phyloP scores from a whole-genome alignment of 2,113 vertebrate genomes.

The Tragelaphus imberbis region DNA sequence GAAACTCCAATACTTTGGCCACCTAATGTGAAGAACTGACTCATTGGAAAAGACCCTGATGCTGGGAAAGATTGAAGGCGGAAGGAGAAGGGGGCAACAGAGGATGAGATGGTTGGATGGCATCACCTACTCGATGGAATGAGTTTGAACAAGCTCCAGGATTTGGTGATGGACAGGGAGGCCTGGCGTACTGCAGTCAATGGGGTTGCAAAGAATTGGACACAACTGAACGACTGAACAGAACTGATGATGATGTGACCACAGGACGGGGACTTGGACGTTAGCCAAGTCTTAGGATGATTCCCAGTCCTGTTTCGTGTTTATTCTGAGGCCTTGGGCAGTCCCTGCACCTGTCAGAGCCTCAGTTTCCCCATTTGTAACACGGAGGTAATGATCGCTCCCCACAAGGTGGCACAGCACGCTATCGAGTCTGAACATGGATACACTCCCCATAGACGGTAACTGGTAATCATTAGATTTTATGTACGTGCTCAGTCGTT shows the following conservation, averaged over 20 bases:
- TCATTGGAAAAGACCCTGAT: not conserved
- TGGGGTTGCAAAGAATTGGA: not conserved
- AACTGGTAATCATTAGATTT: not conserved
- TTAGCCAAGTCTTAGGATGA: not conserved
- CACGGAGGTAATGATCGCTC: not conserved
- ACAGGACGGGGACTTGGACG: not conserved
- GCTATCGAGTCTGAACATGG: accelerated
- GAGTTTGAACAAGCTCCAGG: not conserved
- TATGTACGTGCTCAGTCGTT: not conserved
- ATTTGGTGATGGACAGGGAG: not conserved
- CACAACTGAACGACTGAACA: not conserved
- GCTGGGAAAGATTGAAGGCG: not conserved
- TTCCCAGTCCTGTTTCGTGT: not conserved
- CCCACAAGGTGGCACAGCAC: not conserved
- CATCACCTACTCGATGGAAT: accelerated
- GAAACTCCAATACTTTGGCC: not conserved
- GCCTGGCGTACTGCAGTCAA: not conserved
- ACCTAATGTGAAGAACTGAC: not conserved
- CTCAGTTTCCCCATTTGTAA: not conserved
- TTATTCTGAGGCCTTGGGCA: not conserved
- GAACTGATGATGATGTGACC: not conserved
- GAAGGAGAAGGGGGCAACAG: not conserved
- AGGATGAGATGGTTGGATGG: not conserved
- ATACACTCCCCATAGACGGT: not conserved
- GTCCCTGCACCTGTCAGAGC: not conserved